A percentile compares a stretch with the other conserved stretches of the same genome.
Conservation (phyloP, 2,888 invertebrate genomes). For the Oscheius sp. region DNA sequence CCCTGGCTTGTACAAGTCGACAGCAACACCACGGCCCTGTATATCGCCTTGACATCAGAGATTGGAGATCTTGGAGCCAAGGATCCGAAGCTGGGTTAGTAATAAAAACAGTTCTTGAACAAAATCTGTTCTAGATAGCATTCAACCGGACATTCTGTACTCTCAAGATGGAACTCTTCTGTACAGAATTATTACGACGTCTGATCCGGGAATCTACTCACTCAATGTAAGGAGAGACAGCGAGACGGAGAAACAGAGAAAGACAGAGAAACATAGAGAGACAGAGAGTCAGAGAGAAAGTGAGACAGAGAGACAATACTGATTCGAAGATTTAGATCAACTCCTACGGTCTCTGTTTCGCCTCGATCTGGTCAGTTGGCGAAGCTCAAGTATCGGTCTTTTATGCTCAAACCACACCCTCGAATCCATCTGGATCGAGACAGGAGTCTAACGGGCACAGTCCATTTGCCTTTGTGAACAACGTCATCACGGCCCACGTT, state of each 20-base stretch:
- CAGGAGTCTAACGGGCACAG: constrained; percentile 42
- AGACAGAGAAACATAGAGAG: no score
- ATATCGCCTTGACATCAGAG: constrained; percentile 48
- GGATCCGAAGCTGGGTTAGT: constrained; percentile 45
- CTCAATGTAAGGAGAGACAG: constrained; percentile 12
- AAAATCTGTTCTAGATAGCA: constrained; percentile 1
- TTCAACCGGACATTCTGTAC: constrained; percentile 32
- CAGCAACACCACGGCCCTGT: constrained; percentile 50
- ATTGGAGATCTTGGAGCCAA: constrained; percentile 43
- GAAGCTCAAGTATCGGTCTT: constrained; percentile 56
- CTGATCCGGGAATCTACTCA: constrained; percentile 32
- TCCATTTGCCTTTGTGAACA: constrained; percentile 38
- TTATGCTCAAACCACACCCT: constrained; percentile 43
- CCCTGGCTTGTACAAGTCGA: constrained; percentile 55
- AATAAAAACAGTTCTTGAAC: not conserved
- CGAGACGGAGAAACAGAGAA: no score
- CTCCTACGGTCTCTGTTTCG: constrained; percentile 51
- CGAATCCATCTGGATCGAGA: constrained; percentile 51
- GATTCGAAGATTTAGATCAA: constrained; percentile 22
- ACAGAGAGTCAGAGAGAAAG: no score
- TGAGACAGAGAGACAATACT: no score
- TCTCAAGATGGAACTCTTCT: constrained; percentile 41
- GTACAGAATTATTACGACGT: constrained; percentile 44
- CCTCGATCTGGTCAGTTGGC: constrained; percentile 56
- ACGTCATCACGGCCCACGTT: constrained; percentile 47